phyloP scores from a whole-genome alignment of 2,797 vertebrate genomes.

The Pangasius krempfi region DNA sequence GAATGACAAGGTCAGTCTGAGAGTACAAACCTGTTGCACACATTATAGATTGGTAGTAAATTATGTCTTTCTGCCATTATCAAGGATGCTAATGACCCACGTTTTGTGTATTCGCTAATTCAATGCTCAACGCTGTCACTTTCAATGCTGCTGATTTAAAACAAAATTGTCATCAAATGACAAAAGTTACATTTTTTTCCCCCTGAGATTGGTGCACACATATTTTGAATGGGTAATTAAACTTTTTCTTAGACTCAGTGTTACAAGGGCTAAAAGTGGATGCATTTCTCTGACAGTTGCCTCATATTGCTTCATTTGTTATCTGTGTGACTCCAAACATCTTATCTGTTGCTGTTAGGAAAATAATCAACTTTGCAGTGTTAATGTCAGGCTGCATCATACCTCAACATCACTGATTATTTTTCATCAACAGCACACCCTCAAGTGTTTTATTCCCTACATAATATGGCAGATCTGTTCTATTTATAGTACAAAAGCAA shows the following conservation, averaged over 20 bases:
- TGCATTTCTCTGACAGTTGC: not conserved
- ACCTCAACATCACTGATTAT: not conserved
- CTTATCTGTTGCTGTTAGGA: not conserved
- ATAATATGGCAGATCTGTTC: not conserved
- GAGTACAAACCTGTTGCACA: not conserved
- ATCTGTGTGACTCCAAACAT: not conserved
- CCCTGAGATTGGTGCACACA: too few relatives aligned
- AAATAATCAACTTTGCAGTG: not conserved
- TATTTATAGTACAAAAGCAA: not conserved
- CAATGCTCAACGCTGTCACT: too few relatives aligned
- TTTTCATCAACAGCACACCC: not conserved
- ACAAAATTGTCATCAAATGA: not conserved
- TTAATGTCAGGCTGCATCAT: not conserved
- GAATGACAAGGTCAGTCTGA: not conserved
- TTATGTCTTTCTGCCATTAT: not conserved
- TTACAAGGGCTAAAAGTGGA: too few relatives aligned
- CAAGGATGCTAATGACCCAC: not conserved
- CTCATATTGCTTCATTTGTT: not conserved
- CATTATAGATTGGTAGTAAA: not conserved
- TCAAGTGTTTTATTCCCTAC: not conserved
- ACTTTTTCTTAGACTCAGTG: too few relatives aligned
- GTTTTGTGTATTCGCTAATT: too few relatives aligned
- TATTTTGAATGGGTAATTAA: too few relatives aligned
- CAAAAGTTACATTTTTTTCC: too few relatives aligned
- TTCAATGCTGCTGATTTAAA: not conserved